Percentiles rank a stretch among this genome's conserved stretches.
Evolutionary conservation across 1,140 invertebrate species (phyloP).

Genomic region (Heliconius himera): DNA sequence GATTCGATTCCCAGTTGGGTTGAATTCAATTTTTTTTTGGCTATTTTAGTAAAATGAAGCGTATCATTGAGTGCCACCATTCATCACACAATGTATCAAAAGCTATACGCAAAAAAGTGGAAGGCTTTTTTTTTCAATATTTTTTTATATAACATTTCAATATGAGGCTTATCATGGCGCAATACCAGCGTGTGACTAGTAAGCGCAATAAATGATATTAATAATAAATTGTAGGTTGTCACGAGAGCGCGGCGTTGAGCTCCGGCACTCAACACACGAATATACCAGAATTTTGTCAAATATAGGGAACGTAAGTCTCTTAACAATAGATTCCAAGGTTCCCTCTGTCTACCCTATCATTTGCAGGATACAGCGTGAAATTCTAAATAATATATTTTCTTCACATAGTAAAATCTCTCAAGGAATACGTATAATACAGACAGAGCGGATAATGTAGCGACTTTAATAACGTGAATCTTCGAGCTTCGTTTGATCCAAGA

Average conservation of each 20-base stretch:
- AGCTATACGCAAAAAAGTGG: too few species aligned
- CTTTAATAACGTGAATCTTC: slow-evolving; percentile 8
- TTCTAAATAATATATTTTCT: not conserved
- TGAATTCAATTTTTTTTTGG: too few species aligned
- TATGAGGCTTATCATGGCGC: too few species aligned
- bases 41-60: too few species aligned
- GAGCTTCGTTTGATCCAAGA: slow-evolving; percentile 15
- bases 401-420: not conserved
- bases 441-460: not conserved
- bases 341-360: not conserved
- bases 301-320: not conserved
- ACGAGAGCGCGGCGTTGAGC: too few species aligned
- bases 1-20: not conserved
- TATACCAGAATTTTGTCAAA: not conserved
- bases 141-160: too few species aligned
- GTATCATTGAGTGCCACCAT: too few species aligned
- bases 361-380: not conserved
- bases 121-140: too few species aligned
- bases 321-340: not conserved
- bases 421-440: not conserved
- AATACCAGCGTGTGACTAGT: too few species aligned
- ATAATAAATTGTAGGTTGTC: too few species aligned
- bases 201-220: too few species aligned
- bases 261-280: not conserved
- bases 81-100: too few species aligned